Conservation (phyloP, 2,888 invertebrate genomes). For the Seira ritae region DNA sequence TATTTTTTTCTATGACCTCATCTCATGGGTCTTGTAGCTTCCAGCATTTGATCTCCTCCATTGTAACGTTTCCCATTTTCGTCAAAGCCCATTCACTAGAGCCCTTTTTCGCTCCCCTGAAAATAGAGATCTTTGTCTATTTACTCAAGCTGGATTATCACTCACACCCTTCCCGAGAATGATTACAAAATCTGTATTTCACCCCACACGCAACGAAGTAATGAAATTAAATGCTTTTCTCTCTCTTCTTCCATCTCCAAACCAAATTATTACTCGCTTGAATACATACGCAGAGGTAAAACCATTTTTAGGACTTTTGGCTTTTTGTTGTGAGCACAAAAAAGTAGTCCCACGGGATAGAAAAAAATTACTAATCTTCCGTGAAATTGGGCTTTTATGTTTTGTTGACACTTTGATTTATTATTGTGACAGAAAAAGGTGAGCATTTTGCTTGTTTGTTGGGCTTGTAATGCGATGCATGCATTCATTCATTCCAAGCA, state of each 20-base stretch:
- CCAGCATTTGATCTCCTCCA: neutral
- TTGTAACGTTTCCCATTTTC: neutral
- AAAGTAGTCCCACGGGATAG: neutral
- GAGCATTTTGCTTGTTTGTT: constrained; percentile 8
- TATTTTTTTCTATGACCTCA: constrained; percentile 13
- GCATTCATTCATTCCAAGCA: too few relatives aligned
- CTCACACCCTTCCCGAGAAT: constrained; percentile 14
- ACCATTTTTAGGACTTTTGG: constrained; percentile 11
- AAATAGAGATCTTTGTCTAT: constrained; percentile 16
- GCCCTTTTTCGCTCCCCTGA: constrained; percentile 14
- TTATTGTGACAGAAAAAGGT: constrained; percentile 47
- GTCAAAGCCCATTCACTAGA: neutral
- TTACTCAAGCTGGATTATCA: constrained; percentile 9
- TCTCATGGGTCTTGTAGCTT: neutral
- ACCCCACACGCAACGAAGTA: neutral
- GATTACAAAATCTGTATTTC: constrained; percentile 5
- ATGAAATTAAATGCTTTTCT: constrained; percentile 29
- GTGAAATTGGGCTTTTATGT: constrained; percentile 63
- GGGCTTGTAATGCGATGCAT: constrained; percentile 1
- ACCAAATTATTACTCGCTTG: neutral
- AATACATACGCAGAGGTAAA: neutral
- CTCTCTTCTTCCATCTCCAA: neutral
- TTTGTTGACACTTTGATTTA: constrained; percentile 63
- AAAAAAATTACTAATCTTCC: constrained; percentile 51
- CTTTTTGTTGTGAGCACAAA: constrained; percentile 16